Conservation (phyloP, 1,140 invertebrate species). For the Zophobas atratus region DNA sequence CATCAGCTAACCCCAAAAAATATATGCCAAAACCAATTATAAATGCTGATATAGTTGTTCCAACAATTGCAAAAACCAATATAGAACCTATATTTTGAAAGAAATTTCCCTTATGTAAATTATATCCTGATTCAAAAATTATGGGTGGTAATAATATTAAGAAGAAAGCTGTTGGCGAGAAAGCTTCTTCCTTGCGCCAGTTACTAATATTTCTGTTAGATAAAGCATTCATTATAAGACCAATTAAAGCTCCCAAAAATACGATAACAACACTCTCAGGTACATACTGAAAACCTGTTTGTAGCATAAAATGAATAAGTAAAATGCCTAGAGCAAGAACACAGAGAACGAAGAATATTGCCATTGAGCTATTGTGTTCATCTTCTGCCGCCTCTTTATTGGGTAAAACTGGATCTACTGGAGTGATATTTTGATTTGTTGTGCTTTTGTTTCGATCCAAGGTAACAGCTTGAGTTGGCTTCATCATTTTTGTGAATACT, state of each 20-base stretch:
- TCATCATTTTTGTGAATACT: neutral
- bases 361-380: slow-evolving; percentile 96
- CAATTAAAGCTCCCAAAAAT: slow-evolving; percentile 93
- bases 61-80: slow-evolving; percentile 96
- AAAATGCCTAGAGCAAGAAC: slow-evolving; percentile 94
- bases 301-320: slow-evolving; percentile 94
- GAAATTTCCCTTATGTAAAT: slow-evolving; percentile 98
- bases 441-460: slow-evolving; percentile 54
- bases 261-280: slow-evolving; percentile 99
- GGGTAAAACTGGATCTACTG: slow-evolving; percentile 78
- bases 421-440: slow-evolving; percentile 68
- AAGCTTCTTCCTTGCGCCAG: slow-evolving; percentile 97
- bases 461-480: neutral
- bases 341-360: slow-evolving; percentile 96
- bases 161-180: slow-evolving; percentile 98
- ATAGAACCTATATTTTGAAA: slow-evolving; percentile 98
- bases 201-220: slow-evolving; percentile 92
- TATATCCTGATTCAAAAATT: slow-evolving; percentile 99
- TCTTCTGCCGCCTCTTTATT: slow-evolving; percentile 93
- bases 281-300: slow-evolving; percentile 96
- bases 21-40: slow-evolving; percentile 96
- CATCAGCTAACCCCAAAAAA: slow-evolving; percentile 89
- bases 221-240: slow-evolving; percentile 91
- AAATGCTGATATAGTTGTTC: slow-evolving; percentile 95
- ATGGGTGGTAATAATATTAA: slow-evolving; percentile 97